These are phyloP conservation scores for Antheraea pernyi DNA, from an alignment of 1,140 invertebrate genomes.

Conservation along the genomic window DNA sequence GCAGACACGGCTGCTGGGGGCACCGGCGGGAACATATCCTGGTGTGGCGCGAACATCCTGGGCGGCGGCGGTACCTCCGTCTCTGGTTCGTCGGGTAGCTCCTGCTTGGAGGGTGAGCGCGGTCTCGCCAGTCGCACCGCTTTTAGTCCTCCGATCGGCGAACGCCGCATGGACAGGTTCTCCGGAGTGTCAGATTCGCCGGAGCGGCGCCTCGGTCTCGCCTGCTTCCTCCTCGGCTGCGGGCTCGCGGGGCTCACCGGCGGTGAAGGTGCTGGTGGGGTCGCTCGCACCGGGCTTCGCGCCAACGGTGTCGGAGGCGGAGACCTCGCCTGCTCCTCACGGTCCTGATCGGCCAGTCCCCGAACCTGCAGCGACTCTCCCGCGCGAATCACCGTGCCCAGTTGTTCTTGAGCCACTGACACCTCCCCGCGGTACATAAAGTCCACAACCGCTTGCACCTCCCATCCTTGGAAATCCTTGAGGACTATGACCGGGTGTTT, in stretches of 20 bases:
- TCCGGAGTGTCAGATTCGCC: constrained; percentile 82
- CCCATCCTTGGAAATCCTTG: constrained; percentile 92
- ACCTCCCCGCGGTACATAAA: constrained; percentile 97
- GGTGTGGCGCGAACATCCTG: constrained; percentile 79
- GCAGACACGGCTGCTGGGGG: constrained; percentile 86
- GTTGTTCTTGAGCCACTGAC: constrained; percentile 90
- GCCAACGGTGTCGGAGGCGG: constrained; percentile 77
- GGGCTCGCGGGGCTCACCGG: constrained; percentile 84
- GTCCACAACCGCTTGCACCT: constrained; percentile 92
- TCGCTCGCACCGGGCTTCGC: constrained; percentile 80
- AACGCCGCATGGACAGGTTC: constrained; percentile 77
- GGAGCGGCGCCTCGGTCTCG: constrained; percentile 88
- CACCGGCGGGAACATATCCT: constrained; percentile 82
- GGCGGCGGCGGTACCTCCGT: constrained; percentile 64
- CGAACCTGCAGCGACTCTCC: constrained; percentile 92
- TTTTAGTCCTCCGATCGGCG: constrained; percentile 81
- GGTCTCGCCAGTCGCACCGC: constrained; percentile 71
- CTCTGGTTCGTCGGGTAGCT: constrained; percentile 58
- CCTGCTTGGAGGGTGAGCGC: constrained; percentile 60
- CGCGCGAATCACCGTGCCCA: constrained; percentile 89
- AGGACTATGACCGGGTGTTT: constrained; percentile 95
- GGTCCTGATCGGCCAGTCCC: constrained; percentile 86
- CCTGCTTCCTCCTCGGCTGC: constrained; percentile 88
- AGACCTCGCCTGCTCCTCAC: constrained; percentile 62
- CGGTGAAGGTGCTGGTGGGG: constrained; percentile 61